Base-by-base conservation (phyloP, 2,797 vertebrate genomes). In the Gadopsis marmoratus region DNA sequence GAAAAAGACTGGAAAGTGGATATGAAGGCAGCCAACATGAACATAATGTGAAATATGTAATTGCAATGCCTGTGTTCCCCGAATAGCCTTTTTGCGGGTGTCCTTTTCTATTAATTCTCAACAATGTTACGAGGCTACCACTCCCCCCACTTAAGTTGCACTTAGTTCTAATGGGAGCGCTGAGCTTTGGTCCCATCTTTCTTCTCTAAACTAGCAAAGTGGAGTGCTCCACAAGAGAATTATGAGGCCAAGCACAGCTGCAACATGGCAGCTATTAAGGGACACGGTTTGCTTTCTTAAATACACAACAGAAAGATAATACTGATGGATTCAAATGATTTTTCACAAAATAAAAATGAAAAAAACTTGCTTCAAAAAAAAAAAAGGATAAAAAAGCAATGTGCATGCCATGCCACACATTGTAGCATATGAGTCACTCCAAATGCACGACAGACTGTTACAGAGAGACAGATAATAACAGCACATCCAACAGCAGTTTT, bases 111-210 rank as follows among this genome's bases (percentile, higher is more conserved):
- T 71, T 73, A 29, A 63, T 76, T 69, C 41, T 81, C 51, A 50
- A 73, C 59, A 45, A 71, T 62, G 26, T 59, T 74, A 62, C 59
- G 37, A 83, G 61, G 67, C 47, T 76, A 50, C 63, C 26, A 21
- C 33, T 54, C 41, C 11, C 9, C 5, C 9, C 5, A n/a, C 55
- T 70, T 66, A 63, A 68, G 37, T 54, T 78, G 21, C 58, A 75
- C 72, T 79, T 76, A 48, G 13, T 64, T 74, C 54, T 80, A 83
- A 86, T 68, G 84, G 67, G 31, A 86, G 59, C 66, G 56, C 33
- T 82, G 76, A 1, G 12, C 67, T 75, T 65, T 70, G 31, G 45
- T 56, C 67, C 35, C 45, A 69, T 76, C 64, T 81, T 73, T 79
- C 68, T 55, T 67, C 45, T 61, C 65, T 74, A 71, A 71, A 84